Evolutionary conservation across 1,140 invertebrate species (phyloP).

Genomic region (Drosophila mayri): DNA sequence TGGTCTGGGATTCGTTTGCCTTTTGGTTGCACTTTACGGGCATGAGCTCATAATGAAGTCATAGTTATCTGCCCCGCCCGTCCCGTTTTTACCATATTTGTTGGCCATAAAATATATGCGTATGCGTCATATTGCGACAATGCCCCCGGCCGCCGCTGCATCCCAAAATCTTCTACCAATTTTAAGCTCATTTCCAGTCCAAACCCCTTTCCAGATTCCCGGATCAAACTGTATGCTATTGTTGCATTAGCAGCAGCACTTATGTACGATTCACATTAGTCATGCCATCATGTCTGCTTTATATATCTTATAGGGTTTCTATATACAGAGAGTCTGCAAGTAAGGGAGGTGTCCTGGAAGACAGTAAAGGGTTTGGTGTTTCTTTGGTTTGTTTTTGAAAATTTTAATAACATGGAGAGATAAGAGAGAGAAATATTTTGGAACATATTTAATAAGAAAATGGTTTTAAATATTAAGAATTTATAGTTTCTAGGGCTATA

Average conservation of each 20-base stretch:
- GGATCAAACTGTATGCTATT: slow-evolving; percentile 18
- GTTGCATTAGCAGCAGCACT: slow-evolving; percentile 60
- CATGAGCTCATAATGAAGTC: slow-evolving; percentile 77
- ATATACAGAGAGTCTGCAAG: neutral
- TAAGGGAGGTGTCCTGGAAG: neutral
- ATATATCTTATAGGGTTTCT: neutral
- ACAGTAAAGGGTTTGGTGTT: neutral
- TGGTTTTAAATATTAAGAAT: no score
- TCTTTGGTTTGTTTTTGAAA: neutral
- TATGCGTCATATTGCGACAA: slow-evolving; percentile 75
- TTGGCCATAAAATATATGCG: slow-evolving; percentile 66
- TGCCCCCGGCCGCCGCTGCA: slow-evolving; percentile 3
- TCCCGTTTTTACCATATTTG: slow-evolving; percentile 56
- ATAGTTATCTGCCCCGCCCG: slow-evolving; percentile 58
- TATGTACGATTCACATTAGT: slow-evolving; percentile 53
- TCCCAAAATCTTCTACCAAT: neutral
- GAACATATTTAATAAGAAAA: no score
- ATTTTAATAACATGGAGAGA: no score
- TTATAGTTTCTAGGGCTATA: no score
- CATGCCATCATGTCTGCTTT: slow-evolving; percentile 22
- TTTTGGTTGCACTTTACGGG: slow-evolving; percentile 63
- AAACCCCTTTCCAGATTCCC: slow-evolving; percentile 1
- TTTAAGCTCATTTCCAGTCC: neutral
- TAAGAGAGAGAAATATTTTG: neutral
- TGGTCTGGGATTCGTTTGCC: slow-evolving; percentile 9